phyloP scores from a whole-genome alignment of 2,888 invertebrate genomes.

The Dilophus febrilis region DNA sequence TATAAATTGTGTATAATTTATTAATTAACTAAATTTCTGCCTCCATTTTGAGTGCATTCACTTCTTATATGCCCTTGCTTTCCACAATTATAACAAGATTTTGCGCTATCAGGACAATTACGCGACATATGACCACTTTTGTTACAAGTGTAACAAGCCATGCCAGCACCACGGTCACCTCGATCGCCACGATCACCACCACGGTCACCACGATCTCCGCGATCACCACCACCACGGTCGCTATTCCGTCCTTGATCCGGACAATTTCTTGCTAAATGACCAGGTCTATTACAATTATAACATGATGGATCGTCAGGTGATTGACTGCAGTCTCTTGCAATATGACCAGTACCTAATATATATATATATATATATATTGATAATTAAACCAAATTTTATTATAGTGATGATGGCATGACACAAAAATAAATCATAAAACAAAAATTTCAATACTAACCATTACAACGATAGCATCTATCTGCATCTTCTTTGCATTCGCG shows the following conservation, averaged over 20 bases:
- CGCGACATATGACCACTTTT: constrained; percentile 85
- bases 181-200: constrained; percentile 15
- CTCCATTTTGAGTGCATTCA: constrained; percentile 65
- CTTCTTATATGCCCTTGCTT: constrained; percentile 81
- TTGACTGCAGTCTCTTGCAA: constrained; percentile 84
- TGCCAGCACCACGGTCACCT: constrained; percentile 15
- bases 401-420: constrained; percentile 8
- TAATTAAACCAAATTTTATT: no score
- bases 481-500: constrained; percentile 87
- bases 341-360: constrained; percentile 80
- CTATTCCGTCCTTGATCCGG: constrained; percentile 49
- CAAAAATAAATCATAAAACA: constrained; percentile 27
- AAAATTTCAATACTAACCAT: constrained; percentile 18
- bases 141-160: constrained; percentile 90
- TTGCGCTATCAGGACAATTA: constrained; percentile 64
- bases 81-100: constrained; percentile 85
- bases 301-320: constrained; percentile 61
- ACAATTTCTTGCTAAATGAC: constrained; percentile 87
- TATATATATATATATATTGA: no score
- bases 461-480: constrained; percentile 63
- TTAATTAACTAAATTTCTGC: constrained; percentile 24
- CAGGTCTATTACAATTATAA: constrained; percentile 75
- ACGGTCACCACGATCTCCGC: constrained; percentile 4
- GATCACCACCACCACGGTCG: constrained; percentile 3
- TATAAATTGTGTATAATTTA: not conserved